These are phyloP conservation scores for Dromas ardeola DNA, from an alignment of 2,113 vertebrate species.

Conservation along the genomic window DNA sequence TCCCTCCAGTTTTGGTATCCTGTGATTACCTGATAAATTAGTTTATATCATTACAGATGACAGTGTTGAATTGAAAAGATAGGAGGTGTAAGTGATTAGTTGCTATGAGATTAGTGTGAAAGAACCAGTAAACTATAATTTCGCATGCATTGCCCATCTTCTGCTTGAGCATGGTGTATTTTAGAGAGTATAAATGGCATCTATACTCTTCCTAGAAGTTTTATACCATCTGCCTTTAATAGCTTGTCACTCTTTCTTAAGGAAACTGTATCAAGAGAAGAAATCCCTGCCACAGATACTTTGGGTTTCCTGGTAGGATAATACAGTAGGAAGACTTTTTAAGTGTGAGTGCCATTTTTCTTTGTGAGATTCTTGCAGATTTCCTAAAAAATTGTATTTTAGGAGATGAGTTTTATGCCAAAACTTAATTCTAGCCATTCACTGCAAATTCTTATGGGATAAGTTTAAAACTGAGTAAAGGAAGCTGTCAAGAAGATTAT, in stretches of 20 bases:
- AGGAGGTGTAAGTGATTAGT: not conserved
- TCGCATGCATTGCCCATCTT: not conserved
- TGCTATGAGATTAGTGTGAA: not conserved
- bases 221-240: not conserved
- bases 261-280: not conserved
- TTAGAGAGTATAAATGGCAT: not conserved
- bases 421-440: not conserved
- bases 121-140: not conserved
- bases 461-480: not conserved
- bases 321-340: not conserved
- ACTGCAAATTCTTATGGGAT: not conserved
- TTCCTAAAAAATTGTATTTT: not conserved
- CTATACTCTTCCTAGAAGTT: not conserved
- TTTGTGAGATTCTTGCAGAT: not conserved
- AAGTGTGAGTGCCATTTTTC: not conserved
- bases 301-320: not conserved
- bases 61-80: not conserved
- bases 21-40: not conserved
- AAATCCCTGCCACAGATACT: not conserved
- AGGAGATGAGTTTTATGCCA: not conserved
- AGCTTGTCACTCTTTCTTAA: not conserved
- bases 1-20: not conserved
- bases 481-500: not conserved
- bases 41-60: not conserved
- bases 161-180: not conserved